Evolutionary conservation across 2,797 vertebrate genomes (phyloP), one percentile per base, ranked within the genome.

Genomic region (Coilia nasus): DNA sequence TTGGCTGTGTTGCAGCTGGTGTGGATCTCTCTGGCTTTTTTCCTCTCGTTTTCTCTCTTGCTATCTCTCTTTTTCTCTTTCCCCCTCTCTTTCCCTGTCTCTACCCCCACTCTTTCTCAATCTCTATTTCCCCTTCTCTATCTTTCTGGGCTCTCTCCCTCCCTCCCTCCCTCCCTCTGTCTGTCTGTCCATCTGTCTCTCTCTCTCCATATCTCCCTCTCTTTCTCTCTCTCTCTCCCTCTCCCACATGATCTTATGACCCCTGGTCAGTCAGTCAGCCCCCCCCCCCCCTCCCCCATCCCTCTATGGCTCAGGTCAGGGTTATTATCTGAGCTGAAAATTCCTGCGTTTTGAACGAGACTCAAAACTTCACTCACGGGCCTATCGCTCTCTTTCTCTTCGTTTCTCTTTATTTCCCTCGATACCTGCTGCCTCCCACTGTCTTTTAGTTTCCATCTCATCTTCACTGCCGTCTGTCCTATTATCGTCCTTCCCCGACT

Each of bases 61-160:
- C 83, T 59, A 81, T 85, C 44, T 59, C 44, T 82, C 89, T 86
- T 90, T 86, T 84, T 88, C 83, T 86, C 86, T 84, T 84, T 86
- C 82, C 21, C 67, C 62, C 14, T 86, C 88, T 90, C 88, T 85
- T 7, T 14, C 9, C 50, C 50, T 14, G 7, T 14, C 50, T 14
- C 9, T 47, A 10, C 46, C 10, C 90, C 87, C 87, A 3, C 10
- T 54, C 50, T 54, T 1, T 54, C 88, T 87, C 87, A 88, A 84
- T 89, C 89, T 57, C 84, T 88, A 85, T 86, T 86, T 88, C 88
- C 84, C 88, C 91, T 90, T 93, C 87, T 89, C 89, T n/a, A n/a
- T n/a, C n/a, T n/a, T n/a, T n/a, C 62, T 78, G 83, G 84, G 47
- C 87, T 86, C 87, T 64, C 87, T 87, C 67, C 59, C 25, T 41